A percentile compares a stretch with the other conserved stretches of the same genome.
phyloP scores from a whole-genome alignment of 2,113 vertebrate species.

The Lagenorhynchus albirostris region DNA sequence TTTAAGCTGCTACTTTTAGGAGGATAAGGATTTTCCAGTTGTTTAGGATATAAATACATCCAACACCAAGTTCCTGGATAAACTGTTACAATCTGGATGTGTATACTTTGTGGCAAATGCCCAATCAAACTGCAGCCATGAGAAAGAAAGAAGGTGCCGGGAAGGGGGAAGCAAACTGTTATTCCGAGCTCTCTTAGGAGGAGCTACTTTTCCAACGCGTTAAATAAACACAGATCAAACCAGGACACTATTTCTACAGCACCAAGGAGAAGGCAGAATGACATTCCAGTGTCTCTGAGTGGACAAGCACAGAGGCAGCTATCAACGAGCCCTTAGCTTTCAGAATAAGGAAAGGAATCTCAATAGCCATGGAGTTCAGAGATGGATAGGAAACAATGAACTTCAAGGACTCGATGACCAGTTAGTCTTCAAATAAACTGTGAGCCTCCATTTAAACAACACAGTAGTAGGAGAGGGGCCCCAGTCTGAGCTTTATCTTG shows the following conservation, averaged over 20 bases:
- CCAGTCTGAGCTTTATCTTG: not conserved
- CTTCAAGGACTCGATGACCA: not conserved
- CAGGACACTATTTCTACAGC: not conserved
- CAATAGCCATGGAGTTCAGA: not conserved
- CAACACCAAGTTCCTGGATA: not conserved
- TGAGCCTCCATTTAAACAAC: not conserved
- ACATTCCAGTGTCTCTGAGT: slow-evolving; percentile 15
- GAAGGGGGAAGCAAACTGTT: slow-evolving; percentile 14
- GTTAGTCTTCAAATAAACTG: not conserved
- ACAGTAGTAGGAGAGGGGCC: not conserved
- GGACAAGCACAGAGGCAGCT: not conserved
- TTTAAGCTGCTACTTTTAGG: not conserved
- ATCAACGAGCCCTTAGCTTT: not conserved
- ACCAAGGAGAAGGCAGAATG: not conserved
- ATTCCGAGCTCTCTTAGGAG: slow-evolving; percentile 47
- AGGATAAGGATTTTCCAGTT: slow-evolving; percentile 26
- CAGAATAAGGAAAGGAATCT: not conserved
- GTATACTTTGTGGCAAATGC: slow-evolving; percentile 62
- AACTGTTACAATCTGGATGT: not conserved
- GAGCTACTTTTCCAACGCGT: slow-evolving; percentile 58
- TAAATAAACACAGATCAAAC: slow-evolving; percentile 69
- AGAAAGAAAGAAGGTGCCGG: not conserved
- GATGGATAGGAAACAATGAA: not conserved
- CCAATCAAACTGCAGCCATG: slow-evolving; percentile 43
- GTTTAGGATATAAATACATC: not conserved